Percentiles rank a stretch among this genome's conserved stretches.
Conservation (phyloP, 1,140 invertebrate species). For the Vanessa tameamea region DNA sequence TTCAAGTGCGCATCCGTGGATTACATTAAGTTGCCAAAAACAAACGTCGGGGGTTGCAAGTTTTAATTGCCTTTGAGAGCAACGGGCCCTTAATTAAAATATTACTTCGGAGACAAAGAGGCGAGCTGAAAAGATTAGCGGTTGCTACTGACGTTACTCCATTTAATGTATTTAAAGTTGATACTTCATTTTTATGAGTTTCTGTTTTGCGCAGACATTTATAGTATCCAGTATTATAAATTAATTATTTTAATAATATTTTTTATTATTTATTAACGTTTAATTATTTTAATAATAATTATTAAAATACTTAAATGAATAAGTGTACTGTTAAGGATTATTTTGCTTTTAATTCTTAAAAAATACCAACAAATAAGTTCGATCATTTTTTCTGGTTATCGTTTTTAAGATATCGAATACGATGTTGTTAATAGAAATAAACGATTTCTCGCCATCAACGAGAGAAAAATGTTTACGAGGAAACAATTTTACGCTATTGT, state of each 20-base stretch:
- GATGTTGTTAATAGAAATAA: background rate
- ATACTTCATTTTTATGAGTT: constrained; percentile 23
- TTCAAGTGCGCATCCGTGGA: constrained; percentile 30
- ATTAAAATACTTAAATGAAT: too few relatives aligned
- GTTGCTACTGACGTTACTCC: constrained; percentile 33
- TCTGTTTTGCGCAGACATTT: background rate
- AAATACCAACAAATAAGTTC: too few relatives aligned
- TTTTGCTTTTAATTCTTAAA: too few relatives aligned
- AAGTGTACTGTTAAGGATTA: too few relatives aligned
- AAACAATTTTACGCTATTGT: constrained; percentile 58
- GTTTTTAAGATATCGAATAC: background rate
- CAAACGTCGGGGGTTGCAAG: constrained; percentile 50
- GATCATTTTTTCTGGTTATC: too few relatives aligned
- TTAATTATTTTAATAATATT: too few relatives aligned
- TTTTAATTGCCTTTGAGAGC: constrained; percentile 59
- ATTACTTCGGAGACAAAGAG: constrained; percentile 62
- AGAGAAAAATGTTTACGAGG: constrained; percentile 52
- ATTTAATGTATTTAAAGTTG: constrained; percentile 33
- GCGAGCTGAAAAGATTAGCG: constrained; percentile 59
- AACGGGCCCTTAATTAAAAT: constrained; percentile 62
- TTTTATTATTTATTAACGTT: too few relatives aligned
- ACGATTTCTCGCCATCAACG: constrained; percentile 17
- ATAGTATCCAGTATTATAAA: background rate
- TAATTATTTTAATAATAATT: too few relatives aligned
- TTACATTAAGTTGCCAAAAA: constrained; percentile 57